Evolutionary conservation across 35 echinoderm and acorn worm species (phyloP).

Genomic region (Lytechinus pictus): DNA sequence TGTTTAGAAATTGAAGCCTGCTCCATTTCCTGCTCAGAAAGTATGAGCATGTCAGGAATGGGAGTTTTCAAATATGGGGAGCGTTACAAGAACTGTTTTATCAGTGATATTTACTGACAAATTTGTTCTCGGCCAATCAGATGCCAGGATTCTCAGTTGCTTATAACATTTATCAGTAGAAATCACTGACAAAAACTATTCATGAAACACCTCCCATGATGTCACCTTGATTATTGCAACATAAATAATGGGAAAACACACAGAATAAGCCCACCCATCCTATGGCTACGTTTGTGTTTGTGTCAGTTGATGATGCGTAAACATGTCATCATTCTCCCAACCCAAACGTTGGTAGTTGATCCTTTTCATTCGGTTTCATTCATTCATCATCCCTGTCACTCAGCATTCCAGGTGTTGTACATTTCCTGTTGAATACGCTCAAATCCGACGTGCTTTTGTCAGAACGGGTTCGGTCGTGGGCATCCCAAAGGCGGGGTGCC

Average conservation of each 20-base stretch:
- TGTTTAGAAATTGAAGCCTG: too few species aligned
- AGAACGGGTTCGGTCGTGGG: not conserved
- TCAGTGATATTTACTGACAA: too few species aligned
- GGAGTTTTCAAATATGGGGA: not conserved
- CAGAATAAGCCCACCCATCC: not conserved
- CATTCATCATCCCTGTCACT: constrained; percentile 12
- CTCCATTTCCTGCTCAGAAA: not conserved
- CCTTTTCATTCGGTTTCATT: not conserved
- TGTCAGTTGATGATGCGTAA: not conserved
- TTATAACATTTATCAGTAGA: too few species aligned
- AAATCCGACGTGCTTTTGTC: not conserved
- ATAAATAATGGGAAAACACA: not conserved
- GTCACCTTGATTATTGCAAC: not conserved
- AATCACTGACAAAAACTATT: too few species aligned
- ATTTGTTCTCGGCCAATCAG: too few species aligned
- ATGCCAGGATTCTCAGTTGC: too few species aligned
- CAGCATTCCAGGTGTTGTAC: constrained; percentile 17
- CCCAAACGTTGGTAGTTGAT: not conserved
- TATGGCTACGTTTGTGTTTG: not conserved
- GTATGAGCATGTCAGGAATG: not conserved
- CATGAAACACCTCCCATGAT: not conserved
- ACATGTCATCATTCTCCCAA: not conserved
- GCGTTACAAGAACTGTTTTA: too few species aligned
- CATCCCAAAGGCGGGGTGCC: not conserved
- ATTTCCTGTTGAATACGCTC: constrained; percentile 30